Evolutionary conservation across 2,797 vertebrate species (phyloP).

Genomic region (Liparis tanakae): DNA sequence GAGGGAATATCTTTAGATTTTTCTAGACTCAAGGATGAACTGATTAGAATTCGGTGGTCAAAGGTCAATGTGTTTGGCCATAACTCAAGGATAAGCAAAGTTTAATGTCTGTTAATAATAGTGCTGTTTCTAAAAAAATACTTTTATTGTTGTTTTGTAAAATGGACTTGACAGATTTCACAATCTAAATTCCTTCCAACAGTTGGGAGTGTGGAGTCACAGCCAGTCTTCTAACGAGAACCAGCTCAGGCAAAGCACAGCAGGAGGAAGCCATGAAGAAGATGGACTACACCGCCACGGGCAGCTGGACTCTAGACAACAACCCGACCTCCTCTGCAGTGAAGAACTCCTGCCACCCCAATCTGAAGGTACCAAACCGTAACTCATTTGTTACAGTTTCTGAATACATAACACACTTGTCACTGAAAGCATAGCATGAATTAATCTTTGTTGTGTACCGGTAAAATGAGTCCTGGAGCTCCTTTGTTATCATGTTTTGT

Average conservation of each 20-base stretch:
- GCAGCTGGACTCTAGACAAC: constrained; percentile 64
- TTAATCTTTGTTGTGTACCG: not conserved
- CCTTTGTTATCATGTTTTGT: not conserved
- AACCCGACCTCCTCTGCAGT: constrained; percentile 44
- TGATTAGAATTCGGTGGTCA: not conserved
- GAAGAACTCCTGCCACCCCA: constrained; percentile 77
- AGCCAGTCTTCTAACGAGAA: constrained; percentile 72
- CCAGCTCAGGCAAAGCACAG: constrained; percentile 66
- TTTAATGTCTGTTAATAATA: not conserved
- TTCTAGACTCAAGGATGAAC: not conserved
- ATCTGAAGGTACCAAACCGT: constrained; percentile 87
- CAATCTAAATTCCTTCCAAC: constrained; percentile 35
- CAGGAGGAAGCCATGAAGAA: constrained; percentile 65
- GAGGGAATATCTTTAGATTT: not conserved
- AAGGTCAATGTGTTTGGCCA: no score
- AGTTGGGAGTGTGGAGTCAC: constrained; percentile 58
- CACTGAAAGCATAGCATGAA: not conserved
- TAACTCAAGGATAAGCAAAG: not conserved
- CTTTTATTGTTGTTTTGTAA: not conserved
- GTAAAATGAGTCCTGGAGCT: not conserved
- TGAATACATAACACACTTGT: not conserved
- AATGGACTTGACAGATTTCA: not conserved
- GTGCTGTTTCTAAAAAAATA: not conserved
- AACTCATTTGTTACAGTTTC: not conserved
- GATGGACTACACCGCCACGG: constrained; percentile 75